Base-by-base conservation (phyloP, 1,140 invertebrate species). In the Drosophila serrata region DNA sequence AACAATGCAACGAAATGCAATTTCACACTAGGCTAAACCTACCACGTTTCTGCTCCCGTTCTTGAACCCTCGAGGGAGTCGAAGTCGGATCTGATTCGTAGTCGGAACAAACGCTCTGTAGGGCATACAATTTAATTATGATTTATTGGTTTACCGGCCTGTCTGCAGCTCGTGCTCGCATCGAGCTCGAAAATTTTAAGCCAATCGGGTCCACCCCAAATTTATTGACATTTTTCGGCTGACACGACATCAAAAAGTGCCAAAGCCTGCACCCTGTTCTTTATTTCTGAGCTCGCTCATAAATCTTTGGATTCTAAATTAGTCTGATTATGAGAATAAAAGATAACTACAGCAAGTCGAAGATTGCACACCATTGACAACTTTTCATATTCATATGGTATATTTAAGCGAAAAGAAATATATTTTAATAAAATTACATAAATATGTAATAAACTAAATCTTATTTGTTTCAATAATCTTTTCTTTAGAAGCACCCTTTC, bases 1-100 rank as follows among this genome's bases (percentile, higher is more conserved):
- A 76, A 72, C 76, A 80, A 84, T 84, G 73, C 81, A 78, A 40
- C 43, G 42, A 70, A 85, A 78, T 85, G 82, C 81, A 85, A 85
- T 85, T 85, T 85, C 82, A 85, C 82, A 85, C 73, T 65, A 85
- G 74, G 74, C 74, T 85, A 70, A 65, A 29, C 81, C 55, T 68
- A 64, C 31, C 31, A 17, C 19, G 49, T 35, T 22, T 12, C 19
- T 15, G 31, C 8, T 15, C 17, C 49, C 31, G 1, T 53, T 35
- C 29, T 35, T 35, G 13, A 8, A 53, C 51, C 22, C 33, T 22
- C 24, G 6, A 7, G 53, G 33, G 22, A 72, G 43, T 60, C 29
- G 43, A 17, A 49, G 42, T 43, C 31, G 57, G 40, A 56, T 46
- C 27, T 22, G 24, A 31, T 40, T 24, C 37, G 42, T 17, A 61